Evolutionary conservation across 2,888 invertebrate species (phyloP), one percentile per base, ranked within the genome.

Genomic region (Pristionchus entomophagus): DNA sequence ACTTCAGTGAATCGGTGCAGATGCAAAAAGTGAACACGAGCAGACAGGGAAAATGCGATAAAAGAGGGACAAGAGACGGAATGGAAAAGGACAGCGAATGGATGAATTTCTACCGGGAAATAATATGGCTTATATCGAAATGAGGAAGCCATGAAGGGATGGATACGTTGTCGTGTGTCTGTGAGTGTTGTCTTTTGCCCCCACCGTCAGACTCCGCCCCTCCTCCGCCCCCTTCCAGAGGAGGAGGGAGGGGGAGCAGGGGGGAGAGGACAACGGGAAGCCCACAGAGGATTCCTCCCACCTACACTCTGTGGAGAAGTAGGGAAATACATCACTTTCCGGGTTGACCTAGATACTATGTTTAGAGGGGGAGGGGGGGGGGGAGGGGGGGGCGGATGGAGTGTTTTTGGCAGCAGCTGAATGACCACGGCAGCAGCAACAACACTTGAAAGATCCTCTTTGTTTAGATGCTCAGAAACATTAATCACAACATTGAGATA

Each of bases 341-440:
- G 65, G 65, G 65, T 65, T 65, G 73, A 38, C 73, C 73, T 73
- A 73, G 41, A 26, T 8, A 4, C 73, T 73, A 73, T 73, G 17
- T 41, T 73, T 73, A 73, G 73, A 32, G 59, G 51, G 59, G n/a
- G 45, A 45, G 45, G 6, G 14, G 45, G 45, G 65, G 32, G 32
- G 32, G 35, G 22, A 45, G 65, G 32, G 65, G 65, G 65, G 35
- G 65, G 2, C 4, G 1, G 32, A 32, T 32, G 65, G 32, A 45
- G 19, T 73, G 73, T 45, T 73, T 38, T 38, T 73, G 73, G 26
- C 73, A 73, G 73, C 26, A 59, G n/a, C 10, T 51, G 59, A 12
- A 8, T 12, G 59, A 29, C 29, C 26, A 29, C 26, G 29, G 59
- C 32, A 59, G 29, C 59, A 29, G 51, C 51, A 51, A 14, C n/a